A percentile compares a stretch with the other conserved stretches of the same genome.
Evolutionary conservation across 2,888 invertebrate species (phyloP).

Genomic region (Patella depressa): DNA sequence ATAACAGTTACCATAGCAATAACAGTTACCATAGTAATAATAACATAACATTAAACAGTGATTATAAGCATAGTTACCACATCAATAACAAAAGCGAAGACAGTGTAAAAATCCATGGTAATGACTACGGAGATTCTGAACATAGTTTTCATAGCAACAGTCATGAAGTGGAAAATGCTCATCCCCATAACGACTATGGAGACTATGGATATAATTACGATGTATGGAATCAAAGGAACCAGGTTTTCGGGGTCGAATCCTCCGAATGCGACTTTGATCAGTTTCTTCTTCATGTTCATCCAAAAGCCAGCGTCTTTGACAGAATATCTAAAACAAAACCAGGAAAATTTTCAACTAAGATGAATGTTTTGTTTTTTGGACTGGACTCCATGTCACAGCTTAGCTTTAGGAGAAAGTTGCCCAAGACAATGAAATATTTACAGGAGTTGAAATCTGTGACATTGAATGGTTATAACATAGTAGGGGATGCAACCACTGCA

Average conservation of each 20-base stretch:
- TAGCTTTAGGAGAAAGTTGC: slow-evolving; percentile 59
- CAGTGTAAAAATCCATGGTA: slow-evolving; percentile 14
- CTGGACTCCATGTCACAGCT: slow-evolving; percentile 66
- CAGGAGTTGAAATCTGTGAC: slow-evolving; percentile 50
- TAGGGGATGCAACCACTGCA: slow-evolving; percentile 65
- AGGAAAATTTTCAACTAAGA: slow-evolving; percentile 42
- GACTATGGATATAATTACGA: no score
- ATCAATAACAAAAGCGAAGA: neutral
- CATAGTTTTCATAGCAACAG: slow-evolving; percentile 13
- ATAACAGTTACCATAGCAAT: neutral
- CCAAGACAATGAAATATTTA: slow-evolving; percentile 56
- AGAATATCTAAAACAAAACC: slow-evolving; percentile 36
- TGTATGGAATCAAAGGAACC: neutral
- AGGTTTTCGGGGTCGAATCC: slow-evolving; percentile 20
- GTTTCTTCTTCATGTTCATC: slow-evolving; percentile 59
- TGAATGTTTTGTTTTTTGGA: slow-evolving; percentile 64
- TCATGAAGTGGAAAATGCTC: neutral
- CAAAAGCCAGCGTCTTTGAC: slow-evolving; percentile 53
- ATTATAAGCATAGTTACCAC: neutral
- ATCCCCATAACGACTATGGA: slow-evolving; percentile 13
- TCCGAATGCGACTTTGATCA: slow-evolving; percentile 57
- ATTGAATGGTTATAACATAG: slow-evolving; percentile 65
- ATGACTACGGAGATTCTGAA: neutral
- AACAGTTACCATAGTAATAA: neutral
- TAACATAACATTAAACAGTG: neutral